Evolutionary conservation across 2,888 invertebrate genomes (phyloP).

Genomic region (Acleris emargana): DNA sequence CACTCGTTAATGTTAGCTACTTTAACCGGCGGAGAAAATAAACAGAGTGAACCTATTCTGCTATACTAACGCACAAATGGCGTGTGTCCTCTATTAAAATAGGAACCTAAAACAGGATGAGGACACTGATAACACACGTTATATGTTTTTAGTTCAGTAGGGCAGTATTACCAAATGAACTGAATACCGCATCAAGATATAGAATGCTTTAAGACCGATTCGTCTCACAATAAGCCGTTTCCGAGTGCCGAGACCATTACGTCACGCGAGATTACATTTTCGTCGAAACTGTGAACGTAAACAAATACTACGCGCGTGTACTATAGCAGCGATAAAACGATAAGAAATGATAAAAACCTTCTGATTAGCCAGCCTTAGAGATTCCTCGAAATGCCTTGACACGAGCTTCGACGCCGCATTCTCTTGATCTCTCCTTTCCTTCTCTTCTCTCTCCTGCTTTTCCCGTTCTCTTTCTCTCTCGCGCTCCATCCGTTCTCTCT

Average conservation of each 20-base stretch:
- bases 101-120: too few relatives aligned
- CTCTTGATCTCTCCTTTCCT: conserved; percentile 85
- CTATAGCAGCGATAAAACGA: conserved; percentile 22
- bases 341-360: conserved; percentile 80
- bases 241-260: conserved; percentile 6
- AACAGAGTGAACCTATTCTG: too few relatives aligned
- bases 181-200: neutral
- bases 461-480: conserved; percentile 83
- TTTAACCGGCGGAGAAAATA: too few relatives aligned
- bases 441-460: conserved; percentile 81
- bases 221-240: conserved; percentile 4
- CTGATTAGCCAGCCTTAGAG: conserved; percentile 89
- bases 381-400: conserved; percentile 95
- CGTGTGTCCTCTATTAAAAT: too few relatives aligned
- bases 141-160: too few relatives aligned
- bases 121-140: too few relatives aligned
- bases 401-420: conserved; percentile 92
- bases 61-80: too few relatives aligned
- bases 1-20: conserved; percentile 1
- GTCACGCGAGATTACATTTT: conserved; percentile 18
- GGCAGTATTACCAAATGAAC: neutral
- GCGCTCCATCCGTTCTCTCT: conserved; percentile 86
- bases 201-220: neutral
- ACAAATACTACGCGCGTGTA: conserved; percentile 22
- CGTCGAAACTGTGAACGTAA: conserved; percentile 12